These are phyloP conservation scores for Chionoecetes opilio DNA, from an alignment of 1,140 invertebrate genomes.

Conservation along the genomic window DNA sequence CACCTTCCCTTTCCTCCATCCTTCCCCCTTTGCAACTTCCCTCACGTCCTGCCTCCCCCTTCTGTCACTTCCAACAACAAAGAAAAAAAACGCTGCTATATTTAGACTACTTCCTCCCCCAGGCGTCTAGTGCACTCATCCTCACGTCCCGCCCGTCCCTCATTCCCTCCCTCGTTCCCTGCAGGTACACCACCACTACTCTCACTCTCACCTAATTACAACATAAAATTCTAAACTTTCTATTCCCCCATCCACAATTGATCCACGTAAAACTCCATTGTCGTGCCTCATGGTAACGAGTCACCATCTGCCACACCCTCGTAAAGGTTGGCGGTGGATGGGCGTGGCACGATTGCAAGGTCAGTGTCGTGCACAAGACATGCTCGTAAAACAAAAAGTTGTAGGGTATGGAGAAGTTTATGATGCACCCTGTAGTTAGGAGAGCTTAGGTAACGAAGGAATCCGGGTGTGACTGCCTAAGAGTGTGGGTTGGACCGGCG, in stretches of 20 bases:
- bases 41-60: neutral
- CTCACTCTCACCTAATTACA: neutral
- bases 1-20: neutral
- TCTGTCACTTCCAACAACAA: neutral
- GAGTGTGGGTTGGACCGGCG: neutral
- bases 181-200: neutral
- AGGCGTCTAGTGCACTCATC: neutral
- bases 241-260: neutral
- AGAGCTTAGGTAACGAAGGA: neutral
- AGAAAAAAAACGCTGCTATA: neutral
- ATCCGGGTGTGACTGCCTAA: conserved; percentile 13
- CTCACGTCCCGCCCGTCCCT: neutral
- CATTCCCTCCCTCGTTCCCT: neutral
- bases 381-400: neutral
- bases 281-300: no score
- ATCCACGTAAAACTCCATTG: no score
- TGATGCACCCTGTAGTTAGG: neutral
- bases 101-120: conserved; percentile 2
- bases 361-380: neutral
- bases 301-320: no score
- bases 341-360: neutral
- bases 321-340: neutral
- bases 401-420: neutral
- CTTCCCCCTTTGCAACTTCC: neutral
- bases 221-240: neutral